Conservation (phyloP, 2,888 invertebrate genomes). For the Leptinotarsa tumamoca region DNA sequence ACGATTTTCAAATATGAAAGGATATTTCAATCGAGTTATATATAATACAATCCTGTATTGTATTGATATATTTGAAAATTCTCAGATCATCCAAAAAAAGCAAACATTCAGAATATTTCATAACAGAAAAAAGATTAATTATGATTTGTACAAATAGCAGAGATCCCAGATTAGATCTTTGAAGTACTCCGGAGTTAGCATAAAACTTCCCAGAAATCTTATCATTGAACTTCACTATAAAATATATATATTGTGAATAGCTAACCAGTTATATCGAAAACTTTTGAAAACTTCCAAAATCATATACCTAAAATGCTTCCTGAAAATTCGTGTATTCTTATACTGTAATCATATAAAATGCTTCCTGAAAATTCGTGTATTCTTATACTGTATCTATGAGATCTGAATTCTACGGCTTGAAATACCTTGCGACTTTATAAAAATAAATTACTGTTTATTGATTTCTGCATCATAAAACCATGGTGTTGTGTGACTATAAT, state of each 20-base stretch:
- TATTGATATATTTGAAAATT: slow-evolving; percentile 12
- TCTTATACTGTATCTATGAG: not conserved
- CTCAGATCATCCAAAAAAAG: slow-evolving; percentile 11
- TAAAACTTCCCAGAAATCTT: slow-evolving; percentile 15
- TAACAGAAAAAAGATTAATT: not conserved
- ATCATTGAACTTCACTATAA: slow-evolving; percentile 18
- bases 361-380: not conserved
- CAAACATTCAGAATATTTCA: slow-evolving; percentile 1
- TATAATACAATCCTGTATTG: not conserved
- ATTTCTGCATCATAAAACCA: slow-evolving; percentile 14
- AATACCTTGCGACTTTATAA: slow-evolving; percentile 1
- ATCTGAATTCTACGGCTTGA: not conserved
- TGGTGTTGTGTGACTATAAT: slow-evolving; percentile 5
- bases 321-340: not conserved
- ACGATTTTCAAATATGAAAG: not conserved
- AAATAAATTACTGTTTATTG: slow-evolving; percentile 9
- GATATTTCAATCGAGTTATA: slow-evolving; percentile 5
- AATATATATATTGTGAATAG: slow-evolving; percentile 14
- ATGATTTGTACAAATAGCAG: slow-evolving; percentile 21
- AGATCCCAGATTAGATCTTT: slow-evolving; percentile 23
- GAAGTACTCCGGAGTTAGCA: slow-evolving; percentile 20
- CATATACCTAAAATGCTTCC: slow-evolving; percentile 7
- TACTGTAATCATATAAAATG: not conserved
- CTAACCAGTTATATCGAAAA: not conserved
- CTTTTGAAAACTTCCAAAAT: not conserved